These are phyloP conservation scores for Budorcas taxicolor DNA, from an alignment of 2,113 vertebrate genomes.

Conservation along the genomic window DNA sequence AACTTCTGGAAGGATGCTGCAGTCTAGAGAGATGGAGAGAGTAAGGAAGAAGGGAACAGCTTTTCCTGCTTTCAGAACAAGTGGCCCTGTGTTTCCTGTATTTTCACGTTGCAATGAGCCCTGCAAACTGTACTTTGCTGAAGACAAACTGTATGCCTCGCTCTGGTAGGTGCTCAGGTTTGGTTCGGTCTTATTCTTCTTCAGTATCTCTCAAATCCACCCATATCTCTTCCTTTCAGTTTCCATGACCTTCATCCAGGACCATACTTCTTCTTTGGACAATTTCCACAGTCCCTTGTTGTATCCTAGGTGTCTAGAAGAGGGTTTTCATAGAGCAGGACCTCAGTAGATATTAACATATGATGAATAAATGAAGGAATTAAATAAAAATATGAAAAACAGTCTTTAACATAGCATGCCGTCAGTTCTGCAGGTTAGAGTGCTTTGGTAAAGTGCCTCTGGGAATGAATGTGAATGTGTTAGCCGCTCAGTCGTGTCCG, in stretches of 20 bases:
- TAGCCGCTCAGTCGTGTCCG: fast-evolving
- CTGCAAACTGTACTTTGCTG: not conserved
- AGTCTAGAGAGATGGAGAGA: not conserved
- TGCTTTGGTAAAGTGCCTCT: not conserved
- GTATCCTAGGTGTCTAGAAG: not conserved
- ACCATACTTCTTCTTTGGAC: not conserved
- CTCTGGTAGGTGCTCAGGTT: not conserved
- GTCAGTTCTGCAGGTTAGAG: not conserved
- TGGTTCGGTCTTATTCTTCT: not conserved
- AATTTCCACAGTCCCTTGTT: not conserved
- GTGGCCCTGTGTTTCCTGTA: not conserved
- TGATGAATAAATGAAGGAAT: not conserved
- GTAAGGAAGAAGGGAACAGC: not conserved
- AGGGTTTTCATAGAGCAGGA: not conserved
- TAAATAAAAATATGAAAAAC: not conserved
- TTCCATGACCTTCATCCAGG: not conserved
- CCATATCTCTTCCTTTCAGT: not conserved
- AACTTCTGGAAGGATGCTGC: not conserved
- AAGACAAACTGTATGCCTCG: not conserved
- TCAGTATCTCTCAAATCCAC: not conserved
- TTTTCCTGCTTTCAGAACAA: not conserved
- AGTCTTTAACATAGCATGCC: not conserved
- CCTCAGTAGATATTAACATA: not conserved
- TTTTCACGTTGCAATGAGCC: not conserved
- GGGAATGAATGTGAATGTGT: not conserved